A percentile compares a stretch with the other conserved stretches of the same genome.
Conservation (phyloP, 2,888 invertebrate genomes). For the Xestia xanthographa region DNA sequence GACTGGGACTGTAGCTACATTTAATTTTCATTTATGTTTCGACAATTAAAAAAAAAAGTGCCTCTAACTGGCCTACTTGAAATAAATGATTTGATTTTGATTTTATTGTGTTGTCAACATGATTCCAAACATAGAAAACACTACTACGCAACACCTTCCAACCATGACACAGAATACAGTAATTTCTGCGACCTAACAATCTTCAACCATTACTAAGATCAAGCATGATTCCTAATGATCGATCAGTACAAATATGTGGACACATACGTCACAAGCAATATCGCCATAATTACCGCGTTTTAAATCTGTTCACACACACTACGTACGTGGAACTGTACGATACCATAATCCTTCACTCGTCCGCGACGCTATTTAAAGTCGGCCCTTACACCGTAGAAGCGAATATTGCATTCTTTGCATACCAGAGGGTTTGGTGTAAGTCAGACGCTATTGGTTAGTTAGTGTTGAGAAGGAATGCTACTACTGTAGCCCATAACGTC, state of each 20-base stretch:
- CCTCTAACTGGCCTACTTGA: too few relatives aligned
- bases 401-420: constrained; percentile 88
- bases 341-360: constrained; percentile 84
- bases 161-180: constrained; percentile 18
- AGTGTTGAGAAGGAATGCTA: background rate
- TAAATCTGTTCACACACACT: constrained; percentile 65
- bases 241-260: constrained; percentile 48
- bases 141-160: background rate
- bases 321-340: constrained; percentile 73
- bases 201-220: constrained; percentile 15
- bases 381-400: constrained; percentile 86
- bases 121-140: background rate
- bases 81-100: too few relatives aligned
- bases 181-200: constrained; percentile 16
- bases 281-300: constrained; percentile 65
- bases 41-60: too few relatives aligned
- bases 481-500: too few relatives aligned
- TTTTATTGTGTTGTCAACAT: background rate
- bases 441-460: constrained; percentile 34
- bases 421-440: constrained; percentile 72
- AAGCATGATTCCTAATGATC: constrained; percentile 35
- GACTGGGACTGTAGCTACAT: too few relatives aligned
- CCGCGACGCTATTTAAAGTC: constrained; percentile 85
- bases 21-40: too few relatives aligned
- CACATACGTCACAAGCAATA: constrained; percentile 46